Conservation (phyloP, 2,888 invertebrate species). For the Thecophora atra region DNA sequence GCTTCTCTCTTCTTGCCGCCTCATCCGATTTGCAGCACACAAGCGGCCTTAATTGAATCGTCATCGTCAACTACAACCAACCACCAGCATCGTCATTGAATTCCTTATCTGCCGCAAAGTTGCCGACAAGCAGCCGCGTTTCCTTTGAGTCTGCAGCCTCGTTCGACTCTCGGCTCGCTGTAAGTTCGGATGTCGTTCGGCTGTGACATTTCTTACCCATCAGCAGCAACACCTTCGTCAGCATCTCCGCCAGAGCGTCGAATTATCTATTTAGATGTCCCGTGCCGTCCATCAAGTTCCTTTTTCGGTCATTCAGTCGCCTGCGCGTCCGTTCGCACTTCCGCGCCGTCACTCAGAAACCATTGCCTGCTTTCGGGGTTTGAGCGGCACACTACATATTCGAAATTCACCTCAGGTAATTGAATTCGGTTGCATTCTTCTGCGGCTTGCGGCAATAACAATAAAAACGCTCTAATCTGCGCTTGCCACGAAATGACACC, state of each 20-base stretch:
- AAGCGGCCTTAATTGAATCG: conserved; percentile 32
- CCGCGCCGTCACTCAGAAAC: conserved; percentile 24
- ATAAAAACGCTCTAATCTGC: conserved; percentile 30
- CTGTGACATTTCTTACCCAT: conserved; percentile 1
- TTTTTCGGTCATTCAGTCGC: conserved; percentile 6
- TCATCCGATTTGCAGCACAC: conserved; percentile 15
- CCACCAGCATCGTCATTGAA: conserved; percentile 21
- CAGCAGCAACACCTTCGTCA: conserved; percentile 13
- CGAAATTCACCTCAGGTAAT: conserved; percentile 16
- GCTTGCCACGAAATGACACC: neutral
- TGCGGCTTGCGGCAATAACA: conserved; percentile 8
- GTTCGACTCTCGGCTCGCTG: neutral
- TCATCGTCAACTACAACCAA: conserved; percentile 5
- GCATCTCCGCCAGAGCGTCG: conserved; percentile 6
- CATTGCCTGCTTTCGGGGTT: neutral
- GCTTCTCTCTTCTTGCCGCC: neutral
- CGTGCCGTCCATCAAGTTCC: neutral
- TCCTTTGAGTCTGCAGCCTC: conserved; percentile 15
- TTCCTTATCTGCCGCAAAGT: conserved; percentile 22
- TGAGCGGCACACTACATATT: neutral
- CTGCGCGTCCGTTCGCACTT: neutral
- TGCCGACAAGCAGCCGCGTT: neutral
- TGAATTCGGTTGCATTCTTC: conserved; percentile 8
- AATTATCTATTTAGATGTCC: conserved; percentile 18
- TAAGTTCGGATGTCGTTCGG: neutral